Evolutionary conservation across 64 coral and sea anemone species (phyloP).

Genomic region (Montipora efflorescens): DNA sequence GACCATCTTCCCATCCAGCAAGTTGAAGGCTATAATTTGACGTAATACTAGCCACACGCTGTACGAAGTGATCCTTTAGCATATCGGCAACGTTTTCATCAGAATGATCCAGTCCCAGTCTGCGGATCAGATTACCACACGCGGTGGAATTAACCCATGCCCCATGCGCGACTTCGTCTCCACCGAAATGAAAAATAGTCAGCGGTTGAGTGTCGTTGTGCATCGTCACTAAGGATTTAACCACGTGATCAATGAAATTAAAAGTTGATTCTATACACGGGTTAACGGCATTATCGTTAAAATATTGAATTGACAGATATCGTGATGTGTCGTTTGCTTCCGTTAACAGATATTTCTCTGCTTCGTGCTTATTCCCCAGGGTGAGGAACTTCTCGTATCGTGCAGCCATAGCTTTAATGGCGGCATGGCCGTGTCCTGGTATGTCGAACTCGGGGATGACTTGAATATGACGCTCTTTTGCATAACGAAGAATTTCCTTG

Average conservation of each 20-base stretch:
- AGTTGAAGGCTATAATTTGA: conserved; percentile 44
- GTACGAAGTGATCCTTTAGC: conserved; percentile 80
- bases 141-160: conserved; percentile 74
- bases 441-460: conserved; percentile 95
- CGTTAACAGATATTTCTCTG: conserved; percentile 68
- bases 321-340: conserved; percentile 71
- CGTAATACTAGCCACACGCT: conserved; percentile 65
- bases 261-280: conserved; percentile 91
- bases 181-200: conserved; percentile 82
- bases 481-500: conserved; percentile 61
- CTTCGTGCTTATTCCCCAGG: conserved; percentile 37
- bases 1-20: conserved; percentile 77
- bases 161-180: conserved; percentile 80
- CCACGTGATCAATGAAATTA: conserved; percentile 79
- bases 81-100: conserved; percentile 33
- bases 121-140: conserved; percentile 30
- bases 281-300: conserved; percentile 88
- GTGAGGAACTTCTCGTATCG: conserved; percentile 72
- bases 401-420: conserved; percentile 88
- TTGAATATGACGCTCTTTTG: conserved; percentile 78
- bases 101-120: conserved; percentile 41
- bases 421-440: conserved; percentile 89
- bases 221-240: conserved; percentile 64
- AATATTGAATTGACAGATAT: conserved; percentile 86
- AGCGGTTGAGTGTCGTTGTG: conserved; percentile 75